Evolutionary conservation across 2,113 vertebrate genomes (phyloP), one percentile per base, ranked within the genome.

Genomic region (Pelmatolapia mariae): DNA sequence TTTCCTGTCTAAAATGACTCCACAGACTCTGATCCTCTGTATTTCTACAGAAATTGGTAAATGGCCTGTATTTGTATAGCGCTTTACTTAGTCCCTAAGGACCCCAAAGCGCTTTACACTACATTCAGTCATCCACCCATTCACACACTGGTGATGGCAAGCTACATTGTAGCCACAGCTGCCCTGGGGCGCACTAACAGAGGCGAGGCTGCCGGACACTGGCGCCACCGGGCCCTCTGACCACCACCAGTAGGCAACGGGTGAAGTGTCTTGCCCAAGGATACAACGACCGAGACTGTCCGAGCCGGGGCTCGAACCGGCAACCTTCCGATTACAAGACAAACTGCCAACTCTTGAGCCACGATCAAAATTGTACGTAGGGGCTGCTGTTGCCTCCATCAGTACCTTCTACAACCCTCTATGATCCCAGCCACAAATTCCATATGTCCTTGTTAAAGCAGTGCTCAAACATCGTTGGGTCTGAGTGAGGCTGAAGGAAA

Each of bases 221-320:
- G 4, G 24, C 0, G 1, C 4, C 56, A 29, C 13, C 0, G 2
- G 13, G 8, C 4, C 56, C 24, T 29, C 24, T 59, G 13, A 59
- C 56, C 13, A 59, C 4, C 56, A 59, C 0, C 56, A 29, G 24
- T 59, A 59, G 56, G 13, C 24, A 59, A 16, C 1, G 1, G 56
- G 1, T 59, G 2, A 16, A 29, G 26, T 29, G 3, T 59, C 56
- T 59, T 31, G 13, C 56, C 8, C 57, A 61, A 61, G 26, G 15
- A 61, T 26, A 61, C 57, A 61, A 61, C 1, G 1, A 18, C 57
- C 5, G 0, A 61, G 8, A 18, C 57, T 18, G 15, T 18, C 26
- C 0, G 0, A 61, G 15, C 2, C 26, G 0, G 57, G 26, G 8
- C 15, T 61, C 8, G 0, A 61, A 1, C 57, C 5, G 0, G 57